Conservation (phyloP, 2,888 invertebrate genomes). For the Phaedon cochleariae region DNA sequence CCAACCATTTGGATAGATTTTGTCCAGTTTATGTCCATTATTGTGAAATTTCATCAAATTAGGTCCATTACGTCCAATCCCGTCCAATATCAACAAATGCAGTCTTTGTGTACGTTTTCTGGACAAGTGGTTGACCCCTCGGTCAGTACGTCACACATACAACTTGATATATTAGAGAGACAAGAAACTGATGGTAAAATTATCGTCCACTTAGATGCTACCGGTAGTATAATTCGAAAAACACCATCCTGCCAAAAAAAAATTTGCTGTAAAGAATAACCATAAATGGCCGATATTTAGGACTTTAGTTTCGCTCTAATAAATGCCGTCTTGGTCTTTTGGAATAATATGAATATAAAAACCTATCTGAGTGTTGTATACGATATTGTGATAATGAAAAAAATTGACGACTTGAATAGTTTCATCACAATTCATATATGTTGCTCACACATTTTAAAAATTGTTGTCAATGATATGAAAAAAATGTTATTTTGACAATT, state of each 20-base stretch:
- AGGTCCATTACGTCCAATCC: too few species aligned
- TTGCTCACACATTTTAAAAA: not conserved
- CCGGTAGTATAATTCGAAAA: not conserved
- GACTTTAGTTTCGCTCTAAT: constrained; percentile 9
- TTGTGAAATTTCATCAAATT: too few species aligned
- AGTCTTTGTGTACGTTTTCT: too few species aligned
- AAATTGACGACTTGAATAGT: too few species aligned
- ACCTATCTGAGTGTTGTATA: too few species aligned
- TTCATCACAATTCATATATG: not conserved
- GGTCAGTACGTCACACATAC: not conserved
- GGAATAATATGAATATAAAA: not conserved
- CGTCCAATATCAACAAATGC: too few species aligned
- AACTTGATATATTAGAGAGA: not conserved
- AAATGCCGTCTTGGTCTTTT: constrained; percentile 6
- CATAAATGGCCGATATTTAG: not conserved
- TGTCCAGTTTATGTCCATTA: too few species aligned
- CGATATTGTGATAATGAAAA: too few species aligned
- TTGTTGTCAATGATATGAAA: not conserved
- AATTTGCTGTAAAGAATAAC: not conserved
- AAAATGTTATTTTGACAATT: not conserved
- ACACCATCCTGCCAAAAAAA: not conserved
- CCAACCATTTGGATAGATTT: too few species aligned
- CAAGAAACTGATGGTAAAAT: too few species aligned
- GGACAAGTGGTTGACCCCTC: too few species aligned
- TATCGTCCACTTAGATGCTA: not conserved